Percentiles rank a stretch among this genome's conserved stretches.
Evolutionary conservation across 2,888 invertebrate genomes (phyloP).

Genomic region (Pegoplata infirma): DNA sequence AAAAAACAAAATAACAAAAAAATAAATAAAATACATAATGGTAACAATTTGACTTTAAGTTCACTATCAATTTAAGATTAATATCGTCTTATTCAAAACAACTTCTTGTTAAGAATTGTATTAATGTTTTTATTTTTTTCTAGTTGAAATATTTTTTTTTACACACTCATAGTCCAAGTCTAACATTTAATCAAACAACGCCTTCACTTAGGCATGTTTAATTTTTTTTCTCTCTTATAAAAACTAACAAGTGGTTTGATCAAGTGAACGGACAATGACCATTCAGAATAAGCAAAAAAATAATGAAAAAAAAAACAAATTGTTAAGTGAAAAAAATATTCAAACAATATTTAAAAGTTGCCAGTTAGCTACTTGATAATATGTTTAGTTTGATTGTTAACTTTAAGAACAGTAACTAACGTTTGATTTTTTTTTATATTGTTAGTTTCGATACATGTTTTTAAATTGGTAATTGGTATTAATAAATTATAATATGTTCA

Average conservation of each 20-base stretch:
- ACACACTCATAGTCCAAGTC: conserved; percentile 20
- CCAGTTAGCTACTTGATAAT: not conserved
- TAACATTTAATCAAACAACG: conserved; percentile 53
- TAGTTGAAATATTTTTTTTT: conserved; percentile 17
- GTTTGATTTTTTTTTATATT: too few species aligned
- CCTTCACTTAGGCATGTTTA: conserved; percentile 48
- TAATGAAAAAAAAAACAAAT: too few species aligned
- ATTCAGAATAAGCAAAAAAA: conserved; percentile 18
- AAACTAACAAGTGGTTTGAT: conserved; percentile 26
- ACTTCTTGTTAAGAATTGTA: conserved; percentile 19
- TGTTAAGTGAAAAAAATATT: conserved; percentile 15
- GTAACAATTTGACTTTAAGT: conserved; percentile 50
- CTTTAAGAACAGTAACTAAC: conserved; percentile 14
- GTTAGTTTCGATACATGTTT: conserved; percentile 48
- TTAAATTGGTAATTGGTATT: conserved; percentile 58
- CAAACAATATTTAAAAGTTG: conserved; percentile 42
- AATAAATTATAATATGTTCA: conserved; percentile 58
- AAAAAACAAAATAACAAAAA: not conserved
- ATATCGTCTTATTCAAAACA: conserved; percentile 38
- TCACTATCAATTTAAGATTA: conserved; percentile 56
- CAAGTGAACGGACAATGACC: conserved; percentile 43
- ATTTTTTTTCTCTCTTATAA: conserved; percentile 11
- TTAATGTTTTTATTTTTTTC: not conserved
- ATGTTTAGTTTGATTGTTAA: conserved; percentile 36
- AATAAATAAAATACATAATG: conserved; percentile 20